Evolutionary conservation across 1,140 invertebrate genomes (phyloP).

Genomic region (Myzus persicae): DNA sequence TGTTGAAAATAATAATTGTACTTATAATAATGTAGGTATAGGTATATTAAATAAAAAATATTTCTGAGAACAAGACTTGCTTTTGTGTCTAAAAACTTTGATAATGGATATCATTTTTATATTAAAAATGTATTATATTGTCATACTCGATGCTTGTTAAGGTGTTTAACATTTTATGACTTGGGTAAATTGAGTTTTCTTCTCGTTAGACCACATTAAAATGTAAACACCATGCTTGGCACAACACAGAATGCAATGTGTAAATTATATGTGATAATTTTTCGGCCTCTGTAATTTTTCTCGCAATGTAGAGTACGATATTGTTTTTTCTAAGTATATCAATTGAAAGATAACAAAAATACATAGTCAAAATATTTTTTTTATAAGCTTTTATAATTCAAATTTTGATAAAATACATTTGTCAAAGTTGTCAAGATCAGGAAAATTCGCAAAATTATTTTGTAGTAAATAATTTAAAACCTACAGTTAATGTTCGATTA

Average conservation of each 20-base stretch:
- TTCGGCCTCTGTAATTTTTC: too few relatives aligned
- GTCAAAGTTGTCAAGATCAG: background rate
- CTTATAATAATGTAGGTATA: background rate
- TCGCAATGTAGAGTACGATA: too few relatives aligned
- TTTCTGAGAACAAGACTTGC: background rate
- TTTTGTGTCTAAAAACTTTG: background rate
- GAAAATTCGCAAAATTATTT: background rate
- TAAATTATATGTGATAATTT: background rate
- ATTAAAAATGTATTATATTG: background rate
- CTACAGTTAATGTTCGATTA: too few relatives aligned
- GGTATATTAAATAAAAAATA: background rate
- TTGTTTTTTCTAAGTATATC: too few relatives aligned
- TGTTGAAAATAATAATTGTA: background rate
- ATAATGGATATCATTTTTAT: background rate
- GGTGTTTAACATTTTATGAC: background rate
- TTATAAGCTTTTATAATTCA: background rate
- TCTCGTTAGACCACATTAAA: background rate
- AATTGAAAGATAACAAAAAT: background rate
- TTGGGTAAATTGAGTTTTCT: background rate
- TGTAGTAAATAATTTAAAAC: too few relatives aligned
- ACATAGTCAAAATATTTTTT: background rate
- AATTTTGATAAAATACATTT: too few relatives aligned
- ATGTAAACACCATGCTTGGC: background rate
- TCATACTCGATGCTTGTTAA: background rate
- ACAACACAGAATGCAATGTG: background rate